A percentile compares a stretch with the other conserved stretches of the same genome.
Evolutionary conservation across 2,797 vertebrate species (phyloP).

Genomic region (Ctenochaetus hawaiiensis): DNA sequence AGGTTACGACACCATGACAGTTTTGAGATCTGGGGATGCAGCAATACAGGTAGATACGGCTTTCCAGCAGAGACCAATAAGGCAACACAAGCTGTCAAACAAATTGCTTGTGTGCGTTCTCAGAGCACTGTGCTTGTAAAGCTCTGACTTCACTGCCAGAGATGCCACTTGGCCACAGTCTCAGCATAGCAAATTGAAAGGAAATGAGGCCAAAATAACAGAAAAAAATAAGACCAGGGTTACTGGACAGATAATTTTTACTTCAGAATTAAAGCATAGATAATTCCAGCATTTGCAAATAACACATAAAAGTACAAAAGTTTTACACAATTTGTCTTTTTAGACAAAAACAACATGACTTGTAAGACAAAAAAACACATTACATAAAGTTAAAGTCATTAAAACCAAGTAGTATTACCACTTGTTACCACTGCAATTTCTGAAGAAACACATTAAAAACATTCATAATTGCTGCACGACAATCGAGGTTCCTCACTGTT

Average conservation of each 20-base stretch:
- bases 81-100: constrained; percentile 50
- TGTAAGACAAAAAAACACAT: neutral
- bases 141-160: constrained; percentile 10
- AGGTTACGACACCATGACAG: constrained; percentile 25
- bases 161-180: constrained; percentile 10
- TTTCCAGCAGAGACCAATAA: constrained; percentile 51
- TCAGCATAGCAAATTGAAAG: neutral
- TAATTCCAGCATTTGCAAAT: neutral
- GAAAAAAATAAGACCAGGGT: no score
- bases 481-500: neutral
- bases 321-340: neutral
- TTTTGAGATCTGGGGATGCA: constrained; percentile 28
- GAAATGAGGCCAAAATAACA: neutral
- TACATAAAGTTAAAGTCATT: no score
- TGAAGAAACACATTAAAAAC: neutral
- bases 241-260: no score
- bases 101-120: constrained; percentile 23
- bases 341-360: neutral
- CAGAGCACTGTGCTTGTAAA: constrained; percentile 11
- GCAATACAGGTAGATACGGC: constrained; percentile 34
- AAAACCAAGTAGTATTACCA: no score
- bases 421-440: neutral
- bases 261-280: no score
- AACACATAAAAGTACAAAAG: neutral
- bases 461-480: neutral